These are phyloP conservation scores for Callyntrura sp. DNA, from an alignment of 2,888 invertebrate species.

Conservation along the genomic window DNA sequence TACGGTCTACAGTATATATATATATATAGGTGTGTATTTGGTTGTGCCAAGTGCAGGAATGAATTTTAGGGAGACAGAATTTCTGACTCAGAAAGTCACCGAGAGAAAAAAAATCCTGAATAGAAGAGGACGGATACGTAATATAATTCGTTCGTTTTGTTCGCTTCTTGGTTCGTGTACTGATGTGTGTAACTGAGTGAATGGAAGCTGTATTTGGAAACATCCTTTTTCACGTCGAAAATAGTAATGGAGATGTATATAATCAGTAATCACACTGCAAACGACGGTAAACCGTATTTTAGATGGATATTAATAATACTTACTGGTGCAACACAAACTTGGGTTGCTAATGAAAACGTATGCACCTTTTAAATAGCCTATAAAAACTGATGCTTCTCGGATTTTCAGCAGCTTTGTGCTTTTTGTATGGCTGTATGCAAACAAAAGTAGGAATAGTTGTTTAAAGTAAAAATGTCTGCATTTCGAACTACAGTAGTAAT, in stretches of 20 bases:
- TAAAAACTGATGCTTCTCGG: background rate
- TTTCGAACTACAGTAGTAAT: background rate
- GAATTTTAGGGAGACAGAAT: background rate
- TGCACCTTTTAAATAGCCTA: too few species aligned
- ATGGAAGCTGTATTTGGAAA: background rate
- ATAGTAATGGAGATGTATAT: slow-evolving; percentile 4
- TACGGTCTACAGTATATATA: too few species aligned
- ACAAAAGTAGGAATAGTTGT: too few species aligned
- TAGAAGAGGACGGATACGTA: background rate
- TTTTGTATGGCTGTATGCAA: background rate
- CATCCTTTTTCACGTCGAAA: background rate
- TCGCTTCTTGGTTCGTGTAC: background rate
- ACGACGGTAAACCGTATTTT: background rate
- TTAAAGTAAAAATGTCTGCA: background rate
- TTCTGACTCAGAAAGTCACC: slow-evolving; percentile 29
- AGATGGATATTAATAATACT: background rate
- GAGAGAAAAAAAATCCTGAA: background rate
- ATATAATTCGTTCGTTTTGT: background rate
- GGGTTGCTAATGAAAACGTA: too few species aligned
- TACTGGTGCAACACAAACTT: background rate
- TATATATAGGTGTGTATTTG: background rate
- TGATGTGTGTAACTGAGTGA: slow-evolving; percentile 1
- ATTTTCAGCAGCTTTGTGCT: background rate
- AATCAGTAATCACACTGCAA: background rate
- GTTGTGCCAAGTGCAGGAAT: too few species aligned